Conservation (phyloP, 2,888 invertebrate genomes). For the Phoenoteleia sp. region DNA sequence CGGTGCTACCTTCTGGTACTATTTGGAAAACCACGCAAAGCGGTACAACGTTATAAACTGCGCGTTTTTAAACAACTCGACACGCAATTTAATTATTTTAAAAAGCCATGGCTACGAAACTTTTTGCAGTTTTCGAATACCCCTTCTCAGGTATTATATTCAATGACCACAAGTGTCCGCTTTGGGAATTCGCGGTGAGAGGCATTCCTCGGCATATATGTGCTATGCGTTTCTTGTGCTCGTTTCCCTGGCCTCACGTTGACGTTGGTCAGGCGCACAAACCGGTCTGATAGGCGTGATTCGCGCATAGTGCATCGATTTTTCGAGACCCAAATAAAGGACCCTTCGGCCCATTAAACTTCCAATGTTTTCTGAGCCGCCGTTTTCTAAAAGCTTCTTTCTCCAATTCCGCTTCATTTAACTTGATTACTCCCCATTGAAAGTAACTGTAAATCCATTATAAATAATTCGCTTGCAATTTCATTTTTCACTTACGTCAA, state of each 20-base stretch:
- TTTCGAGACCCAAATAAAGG: slow-evolving; percentile 56
- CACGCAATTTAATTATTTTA: slow-evolving; percentile 12
- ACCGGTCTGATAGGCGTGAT: slow-evolving; percentile 78
- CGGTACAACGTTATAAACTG: slow-evolving; percentile 1
- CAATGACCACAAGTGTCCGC: slow-evolving; percentile 83
- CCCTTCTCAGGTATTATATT: slow-evolving; percentile 66
- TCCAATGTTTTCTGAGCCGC: no score
- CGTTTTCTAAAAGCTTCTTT: no score
- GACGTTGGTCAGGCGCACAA: slow-evolving; percentile 80
- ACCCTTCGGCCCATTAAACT: background rate
- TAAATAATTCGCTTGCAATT: background rate
- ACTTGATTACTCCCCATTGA: no score
- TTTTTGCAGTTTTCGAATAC: slow-evolving; percentile 62
- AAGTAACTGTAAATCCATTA: background rate
- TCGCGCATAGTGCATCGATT: slow-evolving; percentile 55
- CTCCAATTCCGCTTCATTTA: background rate
- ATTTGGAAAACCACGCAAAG: no score
- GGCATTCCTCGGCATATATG: slow-evolving; percentile 74
- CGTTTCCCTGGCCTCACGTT: slow-evolving; percentile 72
- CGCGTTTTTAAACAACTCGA: background rate
- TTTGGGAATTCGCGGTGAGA: slow-evolving; percentile 78
- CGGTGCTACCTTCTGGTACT: background rate
- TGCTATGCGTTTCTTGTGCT: slow-evolving; percentile 70
- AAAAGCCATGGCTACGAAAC: slow-evolving; percentile 17
- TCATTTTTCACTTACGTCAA: background rate